Base-by-base conservation (phyloP, 1,140 invertebrate species). In the Pogonus chalceus region DNA sequence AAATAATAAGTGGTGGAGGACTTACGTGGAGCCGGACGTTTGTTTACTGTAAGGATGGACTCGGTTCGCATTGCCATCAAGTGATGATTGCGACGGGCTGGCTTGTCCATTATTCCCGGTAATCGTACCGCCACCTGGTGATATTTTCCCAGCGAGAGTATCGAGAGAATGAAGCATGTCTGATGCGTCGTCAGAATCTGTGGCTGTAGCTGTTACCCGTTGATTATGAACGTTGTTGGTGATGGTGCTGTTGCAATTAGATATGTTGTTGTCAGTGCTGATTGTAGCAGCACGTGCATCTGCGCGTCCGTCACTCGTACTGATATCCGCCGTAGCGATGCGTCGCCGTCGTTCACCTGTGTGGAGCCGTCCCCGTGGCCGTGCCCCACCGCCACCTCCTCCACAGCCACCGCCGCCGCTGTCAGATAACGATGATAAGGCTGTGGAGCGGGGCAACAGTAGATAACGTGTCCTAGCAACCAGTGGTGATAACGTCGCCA, bases 61-160 rank as follows among this genome's bases (percentile, higher is more conserved):
- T 55, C 76, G 68, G 66, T 79, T 79, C 48, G 76, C 76, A 67
- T 79, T 79, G 35, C 71, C 66, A 69, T 79, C 78, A 58, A 78
- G 71, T 46, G 76, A 69, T 21, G 63, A 65, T 10, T 63, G 51
- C 16, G 65, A 62, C 10, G 56, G 56, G 54, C 60, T 64, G 31
- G 58, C 46, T 65, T 62, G 46, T 39, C 55, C 16, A 47, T 26
- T 47, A 20, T 51, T 20, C n/a, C 47, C 16, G 20, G 12, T 43
- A 35, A n/a, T 53, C 51, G 50, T 54, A 71, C 73, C 53, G 73
- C 75, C 37, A 56, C 82, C 81, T 64, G 85, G 84, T 70, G 85
- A 87, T 71, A 87, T 84, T 71, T 88, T 88, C 63, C 82, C 83
- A 70, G 84, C 85, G 72, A 88, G 75, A 68, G 82, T 80, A 74